phyloP scores from a whole-genome alignment of 2,888 invertebrate species.

The Watsonalla binaria region DNA sequence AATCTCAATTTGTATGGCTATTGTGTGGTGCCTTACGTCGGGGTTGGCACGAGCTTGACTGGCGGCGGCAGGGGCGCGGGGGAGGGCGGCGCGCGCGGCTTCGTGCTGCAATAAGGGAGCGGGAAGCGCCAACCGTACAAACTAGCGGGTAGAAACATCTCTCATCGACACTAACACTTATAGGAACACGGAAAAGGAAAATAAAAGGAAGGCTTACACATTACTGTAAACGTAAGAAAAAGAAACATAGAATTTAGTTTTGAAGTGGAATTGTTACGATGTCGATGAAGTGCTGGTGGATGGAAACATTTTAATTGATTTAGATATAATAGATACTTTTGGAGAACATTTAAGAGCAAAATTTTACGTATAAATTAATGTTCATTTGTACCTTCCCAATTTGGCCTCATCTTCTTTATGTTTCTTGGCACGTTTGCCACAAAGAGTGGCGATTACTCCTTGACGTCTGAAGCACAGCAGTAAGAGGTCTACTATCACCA shows the following conservation, averaged over 20 bases:
- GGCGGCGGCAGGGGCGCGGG: constrained; percentile 88
- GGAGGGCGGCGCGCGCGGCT: constrained; percentile 88
- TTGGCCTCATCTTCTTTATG: constrained; percentile 90
- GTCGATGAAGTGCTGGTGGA: constrained; percentile 54
- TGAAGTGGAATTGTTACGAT: constrained; percentile 32
- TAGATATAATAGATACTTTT: background rate
- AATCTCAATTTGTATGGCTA: constrained; percentile 45
- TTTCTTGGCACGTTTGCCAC: constrained; percentile 82
- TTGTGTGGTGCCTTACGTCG: constrained; percentile 78
- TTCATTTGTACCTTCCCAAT: constrained; percentile 85
- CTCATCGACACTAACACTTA: constrained; percentile 75
- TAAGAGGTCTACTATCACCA: constrained; percentile 90
- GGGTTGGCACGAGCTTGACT: constrained; percentile 86
- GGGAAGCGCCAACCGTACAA: constrained; percentile 98
- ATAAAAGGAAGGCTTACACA: constrained; percentile 22
- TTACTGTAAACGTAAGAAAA: constrained; percentile 30
- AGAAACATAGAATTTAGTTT: constrained; percentile 27
- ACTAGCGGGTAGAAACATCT: constrained; percentile 83
- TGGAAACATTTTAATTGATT: constrained; percentile 19
- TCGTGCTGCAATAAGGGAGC: constrained; percentile 97
- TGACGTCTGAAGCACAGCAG: constrained; percentile 84
- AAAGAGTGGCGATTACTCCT: constrained; percentile 84
- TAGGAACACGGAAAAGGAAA: constrained; percentile 25
- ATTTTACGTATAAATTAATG: constrained; percentile 5
- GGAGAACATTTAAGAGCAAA: constrained; percentile 10